phyloP scores from a whole-genome alignment of 2,888 invertebrate genomes.

The Amphipoea oculea region DNA sequence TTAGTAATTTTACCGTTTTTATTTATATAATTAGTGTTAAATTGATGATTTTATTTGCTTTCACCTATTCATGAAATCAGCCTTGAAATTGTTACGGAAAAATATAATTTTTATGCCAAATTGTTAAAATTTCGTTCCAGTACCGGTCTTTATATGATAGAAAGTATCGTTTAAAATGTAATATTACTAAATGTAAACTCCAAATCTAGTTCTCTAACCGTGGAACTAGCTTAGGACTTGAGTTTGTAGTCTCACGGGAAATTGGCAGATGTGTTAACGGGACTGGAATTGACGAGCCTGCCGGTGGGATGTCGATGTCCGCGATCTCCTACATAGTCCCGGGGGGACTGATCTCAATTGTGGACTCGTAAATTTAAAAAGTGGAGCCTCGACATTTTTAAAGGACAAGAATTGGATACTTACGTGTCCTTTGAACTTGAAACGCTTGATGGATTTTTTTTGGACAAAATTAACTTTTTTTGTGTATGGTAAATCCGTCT shows the following conservation, averaged over 20 bases:
- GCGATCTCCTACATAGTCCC: conserved; percentile 3
- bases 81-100: conserved; percentile 40
- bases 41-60: conserved; percentile 36
- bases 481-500: neutral
- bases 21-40: conserved; percentile 10
- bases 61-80: conserved; percentile 44
- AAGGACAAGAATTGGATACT: neutral
- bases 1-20: conserved; percentile 14
- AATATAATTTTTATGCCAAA: conserved; percentile 22
- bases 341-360: conserved; percentile 17
- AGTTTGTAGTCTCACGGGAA: conserved; percentile 38
- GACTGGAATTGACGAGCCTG: conserved; percentile 28
- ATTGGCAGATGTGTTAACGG: conserved; percentile 32
- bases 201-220: neutral
- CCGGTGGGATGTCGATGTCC: conserved; percentile 21
- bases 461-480: neutral
- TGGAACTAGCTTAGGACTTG: conserved; percentile 13
- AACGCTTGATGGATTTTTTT: neutral
- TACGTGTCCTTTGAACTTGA: neutral
- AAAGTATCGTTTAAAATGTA: conserved; percentile 21
- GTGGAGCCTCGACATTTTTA: neutral
- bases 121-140: conserved; percentile 42
- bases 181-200: conserved; percentile 5
- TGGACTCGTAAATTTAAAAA: conserved; percentile 10
- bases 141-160: conserved; percentile 41